Evolutionary conservation across 2,797 vertebrate genomes (phyloP).

Genomic region (Craterocephalus amniculus): DNA sequence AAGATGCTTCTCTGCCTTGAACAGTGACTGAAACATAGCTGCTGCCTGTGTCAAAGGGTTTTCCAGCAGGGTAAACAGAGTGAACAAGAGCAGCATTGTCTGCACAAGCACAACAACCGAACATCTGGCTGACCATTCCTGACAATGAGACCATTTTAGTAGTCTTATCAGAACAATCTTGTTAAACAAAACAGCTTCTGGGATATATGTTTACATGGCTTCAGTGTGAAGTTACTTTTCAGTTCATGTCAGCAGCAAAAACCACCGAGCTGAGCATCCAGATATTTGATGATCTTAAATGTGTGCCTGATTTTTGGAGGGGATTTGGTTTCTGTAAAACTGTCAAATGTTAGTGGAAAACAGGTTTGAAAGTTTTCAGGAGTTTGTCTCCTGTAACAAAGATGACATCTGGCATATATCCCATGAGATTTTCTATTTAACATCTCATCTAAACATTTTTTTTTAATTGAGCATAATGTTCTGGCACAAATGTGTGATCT

Average conservation of each 20-base stretch:
- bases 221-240: slow-evolving; percentile 24
- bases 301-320: slow-evolving; percentile 16
- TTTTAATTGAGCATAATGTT: not conserved
- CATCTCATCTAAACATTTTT: not conserved
- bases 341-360: not conserved
- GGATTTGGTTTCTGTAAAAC: slow-evolving; percentile 1
- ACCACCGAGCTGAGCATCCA: slow-evolving; percentile 27
- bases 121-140: slow-evolving; percentile 14
- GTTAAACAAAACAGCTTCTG: slow-evolving; percentile 14
- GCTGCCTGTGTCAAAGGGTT: slow-evolving; percentile 12
- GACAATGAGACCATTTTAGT: slow-evolving; percentile 17
- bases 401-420: not conserved
- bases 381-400: not conserved
- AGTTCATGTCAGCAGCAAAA: slow-evolving; percentile 7
- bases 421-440: not conserved
- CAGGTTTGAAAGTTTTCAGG: not conserved
- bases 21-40: not conserved
- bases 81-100: slow-evolving; percentile 27
- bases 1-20: slow-evolving; percentile 3
- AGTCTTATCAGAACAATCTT: slow-evolving; percentile 28
- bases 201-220: slow-evolving; percentile 20
- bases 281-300: slow-evolving; percentile 31
- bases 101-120: slow-evolving; percentile 9
- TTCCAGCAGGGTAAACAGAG: slow-evolving; percentile 22
- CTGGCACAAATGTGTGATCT: not conserved